phyloP scores from a whole-genome alignment of 2,888 invertebrate genomes.

The Osmoderma eremita region DNA sequence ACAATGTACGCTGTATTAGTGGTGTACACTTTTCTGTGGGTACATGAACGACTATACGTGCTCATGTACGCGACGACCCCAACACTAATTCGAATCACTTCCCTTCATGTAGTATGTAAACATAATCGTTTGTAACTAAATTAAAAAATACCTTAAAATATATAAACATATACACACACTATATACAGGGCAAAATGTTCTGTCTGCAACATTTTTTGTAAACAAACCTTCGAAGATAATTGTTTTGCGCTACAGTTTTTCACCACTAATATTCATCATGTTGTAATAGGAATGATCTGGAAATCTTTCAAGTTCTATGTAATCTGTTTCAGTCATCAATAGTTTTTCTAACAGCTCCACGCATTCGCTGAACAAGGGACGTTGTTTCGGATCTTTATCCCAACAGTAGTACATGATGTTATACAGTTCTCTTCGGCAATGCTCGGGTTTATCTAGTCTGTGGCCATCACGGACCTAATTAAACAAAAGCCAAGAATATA shows the following conservation, averaged over 20 bases:
- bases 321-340: constrained; percentile 90
- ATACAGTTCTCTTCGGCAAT: constrained; percentile 91
- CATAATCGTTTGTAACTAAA: no score
- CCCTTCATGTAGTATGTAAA: no score
- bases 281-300: constrained; percentile 94
- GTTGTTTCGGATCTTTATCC: constrained; percentile 84
- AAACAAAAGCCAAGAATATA: no score
- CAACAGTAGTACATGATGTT: constrained; percentile 97
- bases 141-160: no score
- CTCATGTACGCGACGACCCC: no score
- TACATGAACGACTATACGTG: no score
- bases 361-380: constrained; percentile 87
- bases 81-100: no score
- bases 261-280: constrained; percentile 84
- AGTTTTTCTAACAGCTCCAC: constrained; percentile 83
- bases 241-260: constrained; percentile 70
- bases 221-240: neutral
- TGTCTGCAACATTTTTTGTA: constrained; percentile 1
- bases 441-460: constrained; percentile 91
- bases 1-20: no score
- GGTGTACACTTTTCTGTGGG: no score
- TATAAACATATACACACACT: constrained; percentile 9
- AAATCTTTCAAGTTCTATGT: constrained; percentile 90
- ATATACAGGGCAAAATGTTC: constrained; percentile 15
- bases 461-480: constrained; percentile 90